A percentile compares a stretch with the other conserved stretches of the same genome.
These are phyloP conservation scores for Rhyzopertha dominica DNA, from an alignment of 1,140 invertebrate species.

Conservation along the genomic window DNA sequence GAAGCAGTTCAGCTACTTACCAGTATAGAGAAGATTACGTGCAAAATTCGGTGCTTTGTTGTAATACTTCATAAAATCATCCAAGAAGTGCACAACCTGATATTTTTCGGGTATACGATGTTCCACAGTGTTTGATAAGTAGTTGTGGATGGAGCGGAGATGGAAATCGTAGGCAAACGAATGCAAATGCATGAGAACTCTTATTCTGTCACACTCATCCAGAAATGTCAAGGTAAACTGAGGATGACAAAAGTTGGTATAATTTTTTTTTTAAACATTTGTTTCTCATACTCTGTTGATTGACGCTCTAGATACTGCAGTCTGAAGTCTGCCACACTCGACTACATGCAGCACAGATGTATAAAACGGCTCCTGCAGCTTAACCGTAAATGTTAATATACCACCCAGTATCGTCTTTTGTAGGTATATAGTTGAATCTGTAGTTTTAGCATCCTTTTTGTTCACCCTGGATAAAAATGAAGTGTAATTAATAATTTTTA, in stretches of 20 bases:
- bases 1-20: conserved; percentile 44
- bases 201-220: conserved; percentile 73
- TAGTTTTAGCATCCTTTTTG: too few relatives aligned
- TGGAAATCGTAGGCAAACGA: conserved; percentile 88
- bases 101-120: conserved; percentile 63
- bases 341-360: conserved; percentile 66
- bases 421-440: too few relatives aligned
- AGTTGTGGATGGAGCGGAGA: conserved; percentile 66
- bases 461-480: too few relatives aligned
- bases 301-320: conserved; percentile 49
- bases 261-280: conserved; percentile 1
- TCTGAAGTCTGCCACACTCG: conserved; percentile 60
- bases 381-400: conserved; percentile 64
- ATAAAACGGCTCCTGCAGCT: conserved; percentile 71
- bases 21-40: conserved; percentile 69
- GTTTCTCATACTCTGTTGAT: conserved; percentile 50
- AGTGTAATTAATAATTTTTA: too few relatives aligned
- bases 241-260: conserved; percentile 30
- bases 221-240: conserved; percentile 68
- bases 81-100: conserved; percentile 71
- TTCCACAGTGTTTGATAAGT: conserved; percentile 56
- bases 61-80: conserved; percentile 82
- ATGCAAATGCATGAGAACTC: conserved; percentile 72
- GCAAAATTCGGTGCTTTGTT: conserved; percentile 78
- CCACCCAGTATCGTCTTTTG: conserved; percentile 67